Percentiles rank a stretch among this genome's conserved stretches.
phyloP scores from a whole-genome alignment of 2,888 invertebrate genomes.

The Eilema sororculum region DNA sequence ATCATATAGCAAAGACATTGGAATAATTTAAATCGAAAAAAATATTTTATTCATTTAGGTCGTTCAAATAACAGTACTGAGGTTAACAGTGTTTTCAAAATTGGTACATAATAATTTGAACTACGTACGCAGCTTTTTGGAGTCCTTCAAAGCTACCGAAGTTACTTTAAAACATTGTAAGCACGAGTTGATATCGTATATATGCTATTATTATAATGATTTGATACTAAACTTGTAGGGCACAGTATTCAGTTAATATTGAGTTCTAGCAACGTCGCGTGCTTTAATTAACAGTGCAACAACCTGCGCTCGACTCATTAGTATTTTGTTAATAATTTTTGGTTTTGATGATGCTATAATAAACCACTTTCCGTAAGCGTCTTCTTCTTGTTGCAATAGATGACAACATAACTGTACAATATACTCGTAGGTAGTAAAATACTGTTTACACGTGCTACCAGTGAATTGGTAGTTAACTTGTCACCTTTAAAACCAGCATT shows the following conservation, averaged over 20 bases:
- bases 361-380: neutral
- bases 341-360: neutral
- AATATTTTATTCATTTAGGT: neutral
- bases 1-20: neutral
- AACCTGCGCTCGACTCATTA: neutral
- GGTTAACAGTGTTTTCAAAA: neutral
- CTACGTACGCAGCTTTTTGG: neutral
- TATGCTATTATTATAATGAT: too few relatives aligned
- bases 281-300: neutral
- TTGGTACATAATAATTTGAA: neutral
- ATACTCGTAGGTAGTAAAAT: too few relatives aligned
- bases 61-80: neutral
- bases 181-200: neutral
- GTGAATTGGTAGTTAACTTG: too few relatives aligned
- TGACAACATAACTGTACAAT: too few relatives aligned
- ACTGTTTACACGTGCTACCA: too few relatives aligned
- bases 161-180: neutral
- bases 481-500: too few relatives aligned
- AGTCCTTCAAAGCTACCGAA: neutral
- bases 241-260: constrained; percentile 1
- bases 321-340: too few relatives aligned
- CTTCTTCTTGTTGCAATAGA: too few relatives aligned
- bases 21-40: neutral
- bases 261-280: neutral
- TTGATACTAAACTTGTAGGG: too few relatives aligned